Evolutionary conservation across 2,113 vertebrate genomes (phyloP).

Genomic region (Barnardius zonarius): DNA sequence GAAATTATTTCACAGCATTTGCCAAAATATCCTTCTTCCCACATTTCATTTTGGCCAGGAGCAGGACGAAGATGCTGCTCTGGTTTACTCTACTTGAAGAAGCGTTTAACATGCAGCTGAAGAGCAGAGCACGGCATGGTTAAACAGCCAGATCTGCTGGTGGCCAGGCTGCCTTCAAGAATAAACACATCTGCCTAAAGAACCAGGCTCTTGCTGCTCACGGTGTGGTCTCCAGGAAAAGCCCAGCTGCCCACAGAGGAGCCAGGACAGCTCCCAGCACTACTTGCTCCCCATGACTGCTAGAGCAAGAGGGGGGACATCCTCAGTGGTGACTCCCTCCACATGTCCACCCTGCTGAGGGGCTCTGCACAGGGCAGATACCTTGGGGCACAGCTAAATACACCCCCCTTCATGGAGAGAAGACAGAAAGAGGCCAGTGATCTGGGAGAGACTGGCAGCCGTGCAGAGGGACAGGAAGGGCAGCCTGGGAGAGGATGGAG

Average conservation of each 20-base stretch:
- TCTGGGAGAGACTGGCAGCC: background rate
- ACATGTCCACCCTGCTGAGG: background rate
- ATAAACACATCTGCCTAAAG: background rate
- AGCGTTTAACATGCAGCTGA: background rate
- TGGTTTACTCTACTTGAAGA: background rate
- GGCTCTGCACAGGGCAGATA: background rate
- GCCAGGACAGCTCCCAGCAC: background rate
- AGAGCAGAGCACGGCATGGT: background rate
- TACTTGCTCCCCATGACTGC: background rate
- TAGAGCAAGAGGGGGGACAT: rapidly evolving
- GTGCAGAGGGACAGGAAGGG: background rate
- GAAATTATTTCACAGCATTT: background rate
- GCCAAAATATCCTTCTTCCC: background rate
- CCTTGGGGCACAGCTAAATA: background rate
- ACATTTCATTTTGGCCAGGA: background rate
- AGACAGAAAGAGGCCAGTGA: background rate
- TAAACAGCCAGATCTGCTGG: background rate
- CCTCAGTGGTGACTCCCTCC: background rate
- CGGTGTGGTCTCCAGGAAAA: background rate
- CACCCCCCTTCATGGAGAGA: background rate
- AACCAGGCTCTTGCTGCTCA: background rate
- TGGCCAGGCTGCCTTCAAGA: background rate
- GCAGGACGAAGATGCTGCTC: background rate
- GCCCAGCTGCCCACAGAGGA: background rate
- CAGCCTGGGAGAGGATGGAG: background rate